These are phyloP conservation scores for Urechis unicinctus DNA, from an alignment of 2,888 invertebrate species.

Conservation along the genomic window DNA sequence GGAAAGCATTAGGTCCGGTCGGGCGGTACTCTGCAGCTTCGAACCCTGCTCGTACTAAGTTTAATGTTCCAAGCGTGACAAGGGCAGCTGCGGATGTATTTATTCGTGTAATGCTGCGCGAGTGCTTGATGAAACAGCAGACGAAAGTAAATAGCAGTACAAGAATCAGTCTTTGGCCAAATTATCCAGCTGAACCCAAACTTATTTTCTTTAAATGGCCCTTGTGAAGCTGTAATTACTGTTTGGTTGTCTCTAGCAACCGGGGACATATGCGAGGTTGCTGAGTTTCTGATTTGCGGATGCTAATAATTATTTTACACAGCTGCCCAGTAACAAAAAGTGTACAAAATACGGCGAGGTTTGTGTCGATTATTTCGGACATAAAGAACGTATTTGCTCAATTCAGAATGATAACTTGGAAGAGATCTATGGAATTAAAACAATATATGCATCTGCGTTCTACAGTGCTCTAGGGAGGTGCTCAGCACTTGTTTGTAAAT, in stretches of 20 bases:
- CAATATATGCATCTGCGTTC: too few relatives aligned
- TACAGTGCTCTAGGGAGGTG: too few relatives aligned
- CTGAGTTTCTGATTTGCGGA: neutral
- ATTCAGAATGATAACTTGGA: too few relatives aligned
- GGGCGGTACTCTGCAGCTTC: constrained; percentile 24
- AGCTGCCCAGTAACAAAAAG: constrained; percentile 15
- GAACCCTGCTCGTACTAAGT: constrained; percentile 23
- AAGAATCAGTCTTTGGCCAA: constrained; percentile 20
- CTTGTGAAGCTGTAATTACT: constrained; percentile 16
- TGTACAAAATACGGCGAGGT: constrained; percentile 20
- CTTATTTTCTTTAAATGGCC: constrained; percentile 17
- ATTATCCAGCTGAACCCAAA: constrained; percentile 22
- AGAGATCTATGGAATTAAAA: too few relatives aligned
- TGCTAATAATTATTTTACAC: neutral
- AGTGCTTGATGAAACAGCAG: constrained; percentile 20
- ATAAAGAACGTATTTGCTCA: constrained; percentile 15
- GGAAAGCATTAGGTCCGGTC: constrained; percentile 20
- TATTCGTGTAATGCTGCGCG: constrained; percentile 19
- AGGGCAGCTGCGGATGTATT: constrained; percentile 21
- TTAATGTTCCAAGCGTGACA: constrained; percentile 20
- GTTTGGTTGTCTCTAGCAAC: constrained; percentile 2
- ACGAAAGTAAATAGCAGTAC: constrained; percentile 20
- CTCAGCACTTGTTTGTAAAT: constrained; percentile 16
- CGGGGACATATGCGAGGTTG: too few relatives aligned
- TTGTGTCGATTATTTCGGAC: constrained; percentile 21